Conservation (phyloP, 2,797 vertebrate species). For the Poeciliopsis infans region DNA sequence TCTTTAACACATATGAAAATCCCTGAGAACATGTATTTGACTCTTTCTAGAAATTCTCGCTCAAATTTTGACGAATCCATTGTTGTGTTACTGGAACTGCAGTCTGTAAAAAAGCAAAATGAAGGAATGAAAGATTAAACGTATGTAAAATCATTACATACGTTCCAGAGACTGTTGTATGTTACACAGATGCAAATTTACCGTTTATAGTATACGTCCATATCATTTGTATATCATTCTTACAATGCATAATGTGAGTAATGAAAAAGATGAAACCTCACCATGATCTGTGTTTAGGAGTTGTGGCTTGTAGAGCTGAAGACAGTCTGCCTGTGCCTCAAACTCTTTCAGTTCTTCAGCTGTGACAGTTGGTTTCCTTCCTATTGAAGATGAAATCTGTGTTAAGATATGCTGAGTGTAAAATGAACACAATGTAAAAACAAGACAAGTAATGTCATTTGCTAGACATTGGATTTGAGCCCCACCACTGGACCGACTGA, state of each 20-base stretch:
- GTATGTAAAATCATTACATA: not conserved
- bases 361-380: conserved; percentile 25
- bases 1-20: not conserved
- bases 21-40: not conserved
- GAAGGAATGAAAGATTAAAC: not conserved
- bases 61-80: rapidly evolving
- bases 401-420: not conserved
- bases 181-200: too few relatives aligned
- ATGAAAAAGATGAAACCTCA: conserved; percentile 15
- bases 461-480: not conserved
- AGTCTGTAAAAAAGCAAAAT: conserved; percentile 24
- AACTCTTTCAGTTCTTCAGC: conserved; percentile 43
- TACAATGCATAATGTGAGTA: not conserved
- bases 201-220: not conserved
- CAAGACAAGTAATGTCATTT: not conserved
- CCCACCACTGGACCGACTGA: not conserved
- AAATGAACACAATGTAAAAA: not conserved
- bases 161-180: not conserved
- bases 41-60: not conserved
- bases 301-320: not conserved
- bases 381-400: conserved; percentile 25
- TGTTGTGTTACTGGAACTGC: rapidly evolving
- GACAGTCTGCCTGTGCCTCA: conserved; percentile 21
- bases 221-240: not conserved
- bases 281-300: conserved; percentile 11